These are phyloP conservation scores for Lordiphosa stackelbergi DNA, from an alignment of 1,140 invertebrate species.

Conservation along the genomic window DNA sequence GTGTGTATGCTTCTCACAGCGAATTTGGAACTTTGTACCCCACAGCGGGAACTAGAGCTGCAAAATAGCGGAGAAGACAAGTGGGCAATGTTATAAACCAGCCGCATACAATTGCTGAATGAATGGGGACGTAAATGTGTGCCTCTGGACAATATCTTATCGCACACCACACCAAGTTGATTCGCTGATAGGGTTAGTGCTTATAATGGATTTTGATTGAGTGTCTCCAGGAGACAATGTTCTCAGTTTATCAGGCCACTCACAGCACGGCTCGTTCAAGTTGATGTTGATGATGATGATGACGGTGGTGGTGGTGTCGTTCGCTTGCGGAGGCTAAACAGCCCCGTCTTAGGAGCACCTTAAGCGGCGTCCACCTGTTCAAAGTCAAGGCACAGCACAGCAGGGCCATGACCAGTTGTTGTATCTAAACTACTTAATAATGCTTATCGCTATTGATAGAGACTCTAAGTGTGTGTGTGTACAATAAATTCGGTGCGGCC, in stretches of 20 bases:
- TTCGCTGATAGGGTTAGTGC: no score
- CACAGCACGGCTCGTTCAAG: constrained; percentile 42
- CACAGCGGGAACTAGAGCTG: constrained; percentile 36
- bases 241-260: constrained; percentile 19
- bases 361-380: no score
- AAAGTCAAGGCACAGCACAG: no score
- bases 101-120: no score
- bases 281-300: constrained; percentile 13
- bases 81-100: constrained; percentile 18
- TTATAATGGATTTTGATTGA: no score
- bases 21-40: constrained; percentile 47
- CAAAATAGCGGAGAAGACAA: constrained; percentile 17
- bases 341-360: no score
- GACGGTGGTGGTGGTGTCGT: constrained; percentile 5
- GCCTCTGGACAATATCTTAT: no score
- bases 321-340: not conserved
- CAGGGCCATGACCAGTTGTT: not conserved
- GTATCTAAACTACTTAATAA: constrained; percentile 1
- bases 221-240: no score
- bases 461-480: constrained; percentile 2
- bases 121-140: no score
- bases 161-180: no score
- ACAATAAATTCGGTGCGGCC: constrained; percentile 5
- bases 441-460: constrained; percentile 9
- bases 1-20: constrained; percentile 42